Conservation (phyloP, 1,140 invertebrate species). For the Gonioctena quinquepunctata region DNA sequence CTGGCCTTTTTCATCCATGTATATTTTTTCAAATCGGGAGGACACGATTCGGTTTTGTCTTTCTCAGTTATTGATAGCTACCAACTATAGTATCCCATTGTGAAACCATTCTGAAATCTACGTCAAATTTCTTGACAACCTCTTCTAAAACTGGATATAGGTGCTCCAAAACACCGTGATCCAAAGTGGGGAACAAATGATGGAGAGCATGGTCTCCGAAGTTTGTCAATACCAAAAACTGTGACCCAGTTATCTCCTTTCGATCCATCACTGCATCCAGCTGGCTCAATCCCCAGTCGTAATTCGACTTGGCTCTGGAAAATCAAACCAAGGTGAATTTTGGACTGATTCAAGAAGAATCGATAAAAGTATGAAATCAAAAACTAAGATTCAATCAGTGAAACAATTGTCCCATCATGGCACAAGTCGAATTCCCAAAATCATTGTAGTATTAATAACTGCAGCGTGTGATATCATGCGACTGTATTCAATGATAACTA, state of each 20-base stretch:
- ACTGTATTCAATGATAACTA: no score
- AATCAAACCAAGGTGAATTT: no score
- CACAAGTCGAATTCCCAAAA: no score
- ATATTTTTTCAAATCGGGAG: conserved; percentile 21
- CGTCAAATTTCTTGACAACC: conserved; percentile 71
- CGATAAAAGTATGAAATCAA: no score
- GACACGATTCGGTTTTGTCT: conserved; percentile 55
- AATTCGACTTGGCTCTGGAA: conserved; percentile 34
- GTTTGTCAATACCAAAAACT: conserved; percentile 69
- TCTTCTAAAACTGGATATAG: conserved; percentile 68
- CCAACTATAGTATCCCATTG: conserved; percentile 68
- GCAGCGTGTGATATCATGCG: no score
- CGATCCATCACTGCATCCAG: conserved; percentile 76
- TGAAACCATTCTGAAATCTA: conserved; percentile 60
- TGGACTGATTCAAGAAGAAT: no score
- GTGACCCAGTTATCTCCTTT: conserved; percentile 68
- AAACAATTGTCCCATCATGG: no score
- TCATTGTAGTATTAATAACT: no score
- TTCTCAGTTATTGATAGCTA: conserved; percentile 69
- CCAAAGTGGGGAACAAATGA: conserved; percentile 81
- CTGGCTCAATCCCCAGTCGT: conserved; percentile 80
- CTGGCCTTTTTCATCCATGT: no score
- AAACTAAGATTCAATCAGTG: no score
- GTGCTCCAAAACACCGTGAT: conserved; percentile 71
- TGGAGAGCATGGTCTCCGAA: conserved; percentile 81